Percentiles rank a stretch among this genome's conserved stretches.
These are phyloP conservation scores for Hippocampus guttulatus DNA, from an alignment of 2,113 vertebrate species.

Conservation along the genomic window DNA sequence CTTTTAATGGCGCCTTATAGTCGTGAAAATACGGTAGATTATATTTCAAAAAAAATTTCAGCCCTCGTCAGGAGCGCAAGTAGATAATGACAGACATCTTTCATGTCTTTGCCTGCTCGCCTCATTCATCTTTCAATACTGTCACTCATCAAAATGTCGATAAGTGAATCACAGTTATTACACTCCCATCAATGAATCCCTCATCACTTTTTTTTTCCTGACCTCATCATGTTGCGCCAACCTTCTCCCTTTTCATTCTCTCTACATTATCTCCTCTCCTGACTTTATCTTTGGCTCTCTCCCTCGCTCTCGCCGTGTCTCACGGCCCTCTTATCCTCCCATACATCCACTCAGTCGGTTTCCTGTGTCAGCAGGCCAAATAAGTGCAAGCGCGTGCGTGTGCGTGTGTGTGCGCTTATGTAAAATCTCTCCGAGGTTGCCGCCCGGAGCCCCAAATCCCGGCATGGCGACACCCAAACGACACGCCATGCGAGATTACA, in stretches of 20 bases:
- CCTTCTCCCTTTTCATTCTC: conserved; percentile 8
- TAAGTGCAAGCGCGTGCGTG: conserved; percentile 28
- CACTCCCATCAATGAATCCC: conserved; percentile 15
- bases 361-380: conserved; percentile 58
- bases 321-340: conserved; percentile 49
- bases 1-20: too few species aligned
- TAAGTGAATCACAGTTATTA: not conserved
- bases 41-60: too few species aligned
- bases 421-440: conserved; percentile 7
- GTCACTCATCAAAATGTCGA: not conserved
- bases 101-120: conserved; percentile 19
- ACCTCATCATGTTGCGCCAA: conserved; percentile 28
- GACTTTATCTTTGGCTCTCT: conserved; percentile 1
- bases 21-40: too few species aligned
- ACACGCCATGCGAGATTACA: conserved; percentile 55
- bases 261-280: conserved; percentile 7
- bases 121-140: conserved; percentile 25
- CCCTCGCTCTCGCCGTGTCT: conserved; percentile 30
- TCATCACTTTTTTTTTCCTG: conserved; percentile 10
- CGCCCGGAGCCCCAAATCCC: not conserved
- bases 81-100: conserved; percentile 50
- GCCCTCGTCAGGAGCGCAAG: conserved; percentile 3
- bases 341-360: conserved; percentile 50
- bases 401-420: conserved; percentile 7
- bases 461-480: conserved; percentile 6